Evolutionary conservation across 2,888 invertebrate species (phyloP), one percentile per base, ranked within the genome.

Genomic region (Synanthedon formicaeformis): DNA sequence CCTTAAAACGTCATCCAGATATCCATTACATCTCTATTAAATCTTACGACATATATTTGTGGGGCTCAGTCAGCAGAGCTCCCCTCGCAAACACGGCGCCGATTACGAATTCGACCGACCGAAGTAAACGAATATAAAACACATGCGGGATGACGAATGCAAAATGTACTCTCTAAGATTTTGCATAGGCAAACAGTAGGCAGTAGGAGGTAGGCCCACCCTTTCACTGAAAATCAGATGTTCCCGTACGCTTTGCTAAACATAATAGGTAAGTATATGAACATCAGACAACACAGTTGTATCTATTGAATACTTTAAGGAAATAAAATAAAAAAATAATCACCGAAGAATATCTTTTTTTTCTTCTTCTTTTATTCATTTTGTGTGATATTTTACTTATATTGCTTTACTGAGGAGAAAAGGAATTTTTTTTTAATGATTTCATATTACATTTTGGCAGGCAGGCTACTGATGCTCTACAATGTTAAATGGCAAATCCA

Each of bases 11-110:
- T 86, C 87, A 87, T 87, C 84, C 85, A 85, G 86, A 87, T 86
- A 87, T 87, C 87, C 85, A 87, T 87, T 86, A 87, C 87, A 87
- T 86, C 84, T 86, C 84, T 86, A 87, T 87, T 87, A 87, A 86
- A 86, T 86, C 87, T 86, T 81, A 86, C 85, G 87, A 87, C 87
- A 86, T 85, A 86, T 86, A 86, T 85, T 85, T 80, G 87, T 79
- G 81, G 82, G 85, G 83, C 79, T 71, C 76, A 70, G 83, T 85
- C 84, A 84, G 82, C 85, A 81, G 72, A 69, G 75, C 69, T 80
- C 83, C 87, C 85, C 86, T 84, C 75, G 86, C 85, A 86, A 86
- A 85, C 84, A 86, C 71, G 72, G 80, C 82, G 82, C 73, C 85
- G 84, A 86, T 86, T 84, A 84, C 80, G 71, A 69, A 79, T 81